Conservation (phyloP, 1,140 invertebrate genomes). For the Chlorops oryzae region DNA sequence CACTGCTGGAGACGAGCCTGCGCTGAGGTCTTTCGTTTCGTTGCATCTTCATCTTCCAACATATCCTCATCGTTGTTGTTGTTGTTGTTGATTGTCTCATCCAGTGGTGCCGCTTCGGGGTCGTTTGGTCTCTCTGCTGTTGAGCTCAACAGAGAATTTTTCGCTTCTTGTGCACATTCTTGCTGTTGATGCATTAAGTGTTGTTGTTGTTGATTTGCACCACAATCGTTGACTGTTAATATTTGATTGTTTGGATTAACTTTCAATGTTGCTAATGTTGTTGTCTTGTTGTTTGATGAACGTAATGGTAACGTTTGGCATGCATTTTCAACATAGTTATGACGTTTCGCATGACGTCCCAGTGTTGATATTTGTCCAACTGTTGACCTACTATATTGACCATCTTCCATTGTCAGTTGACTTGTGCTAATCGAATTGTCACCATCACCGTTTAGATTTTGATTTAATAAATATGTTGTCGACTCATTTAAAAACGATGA, state of each 20-base stretch:
- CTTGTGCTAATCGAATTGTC: too few species aligned
- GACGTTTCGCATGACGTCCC: conserved; percentile 8
- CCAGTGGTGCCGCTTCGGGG: background rate
- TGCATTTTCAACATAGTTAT: background rate
- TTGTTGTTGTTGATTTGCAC: conserved; percentile 14
- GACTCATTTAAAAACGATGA: too few species aligned
- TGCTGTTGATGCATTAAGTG: conserved; percentile 18
- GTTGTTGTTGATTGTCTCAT: background rate
- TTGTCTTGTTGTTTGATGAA: conserved; percentile 4
- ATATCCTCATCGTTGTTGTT: background rate
- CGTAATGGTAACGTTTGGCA: conserved; percentile 6
- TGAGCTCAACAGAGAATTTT: background rate
- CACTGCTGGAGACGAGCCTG: background rate
- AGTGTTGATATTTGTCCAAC: conserved; percentile 13
- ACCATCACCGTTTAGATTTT: too few species aligned
- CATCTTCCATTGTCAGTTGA: background rate
- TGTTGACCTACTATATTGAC: too few species aligned
- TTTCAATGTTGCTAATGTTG: background rate
- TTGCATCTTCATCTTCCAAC: background rate
- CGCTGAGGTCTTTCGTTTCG: background rate
- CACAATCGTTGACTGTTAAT: background rate
- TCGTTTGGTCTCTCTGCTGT: background rate
- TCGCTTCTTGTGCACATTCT: background rate
- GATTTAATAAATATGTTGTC: too few species aligned
- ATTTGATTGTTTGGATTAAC: conserved; percentile 6